These are phyloP conservation scores for Caradrina clavipalpis DNA, from an alignment of 2,888 invertebrate species.

Conservation along the genomic window DNA sequence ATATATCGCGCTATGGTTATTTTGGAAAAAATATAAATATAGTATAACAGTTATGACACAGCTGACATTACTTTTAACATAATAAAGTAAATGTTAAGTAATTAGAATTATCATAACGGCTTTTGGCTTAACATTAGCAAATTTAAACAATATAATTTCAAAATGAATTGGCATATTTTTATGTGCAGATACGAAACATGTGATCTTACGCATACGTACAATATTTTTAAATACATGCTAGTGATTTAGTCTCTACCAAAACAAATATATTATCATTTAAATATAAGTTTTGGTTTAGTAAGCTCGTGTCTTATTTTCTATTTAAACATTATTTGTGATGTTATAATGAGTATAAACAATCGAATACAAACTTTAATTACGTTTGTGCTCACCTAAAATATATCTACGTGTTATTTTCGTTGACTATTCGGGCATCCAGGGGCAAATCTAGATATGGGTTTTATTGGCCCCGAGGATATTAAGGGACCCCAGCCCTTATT, in stretches of 20 bases:
- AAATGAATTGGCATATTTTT: not conserved
- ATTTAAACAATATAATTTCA: not conserved
- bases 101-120: not conserved
- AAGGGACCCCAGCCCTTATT: too few species aligned
- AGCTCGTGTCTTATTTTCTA: slow-evolving; percentile 13
- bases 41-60: not conserved
- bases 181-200: not conserved
- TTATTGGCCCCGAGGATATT: too few species aligned
- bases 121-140: not conserved
- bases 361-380: not conserved
- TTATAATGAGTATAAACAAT: not conserved
- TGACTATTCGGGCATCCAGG: not conserved
- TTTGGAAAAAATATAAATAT: slow-evolving; percentile 16
- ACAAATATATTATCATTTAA: not conserved
- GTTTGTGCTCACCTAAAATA: not conserved
- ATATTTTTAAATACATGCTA: not conserved
- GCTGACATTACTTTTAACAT: not conserved
- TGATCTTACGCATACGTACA: not conserved
- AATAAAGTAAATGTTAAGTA: not conserved
- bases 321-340: slow-evolving; percentile 22
- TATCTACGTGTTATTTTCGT: not conserved
- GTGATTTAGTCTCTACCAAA: not conserved
- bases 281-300: not conserved
- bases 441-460: too few species aligned
- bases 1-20: slow-evolving; percentile 27